Evolutionary conservation across 2,888 invertebrate species (phyloP).

Genomic region (Steinernema hermaphroditum): DNA sequence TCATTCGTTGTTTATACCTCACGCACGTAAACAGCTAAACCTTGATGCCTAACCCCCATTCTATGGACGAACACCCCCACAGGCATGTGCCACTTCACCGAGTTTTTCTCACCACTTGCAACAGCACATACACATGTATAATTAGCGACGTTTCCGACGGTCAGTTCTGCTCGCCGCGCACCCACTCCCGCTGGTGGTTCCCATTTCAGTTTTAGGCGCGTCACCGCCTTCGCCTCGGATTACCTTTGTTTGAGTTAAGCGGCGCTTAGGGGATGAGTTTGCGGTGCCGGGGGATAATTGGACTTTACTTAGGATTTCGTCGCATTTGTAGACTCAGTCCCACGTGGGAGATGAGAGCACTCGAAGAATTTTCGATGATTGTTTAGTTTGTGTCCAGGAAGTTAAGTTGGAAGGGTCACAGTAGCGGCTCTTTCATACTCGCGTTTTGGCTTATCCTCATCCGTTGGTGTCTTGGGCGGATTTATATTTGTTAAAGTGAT

Average conservation of each 20-base stretch:
- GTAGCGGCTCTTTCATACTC: neutral
- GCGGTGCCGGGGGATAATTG: neutral
- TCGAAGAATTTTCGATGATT: neutral
- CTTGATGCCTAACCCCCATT: too few relatives aligned
- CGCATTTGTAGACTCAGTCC: neutral
- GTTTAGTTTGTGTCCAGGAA: neutral
- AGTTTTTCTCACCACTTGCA: conserved; percentile 3
- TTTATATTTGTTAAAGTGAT: too few relatives aligned
- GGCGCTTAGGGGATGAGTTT: neutral
- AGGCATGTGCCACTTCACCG: neutral
- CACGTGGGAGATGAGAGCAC: neutral
- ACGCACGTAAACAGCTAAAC: too few relatives aligned
- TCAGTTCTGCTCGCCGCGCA: neutral
- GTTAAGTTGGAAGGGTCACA: neutral
- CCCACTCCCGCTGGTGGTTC: neutral
- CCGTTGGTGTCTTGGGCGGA: too few relatives aligned
- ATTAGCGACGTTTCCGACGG: neutral
- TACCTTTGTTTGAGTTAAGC: conserved; percentile 3
- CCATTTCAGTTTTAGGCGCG: neutral
- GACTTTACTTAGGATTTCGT: neutral
- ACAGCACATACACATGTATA: neutral
- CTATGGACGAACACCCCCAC: too few relatives aligned
- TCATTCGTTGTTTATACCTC: too few relatives aligned
- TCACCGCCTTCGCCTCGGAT: neutral
- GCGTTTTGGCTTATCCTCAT: too few relatives aligned